phyloP scores from a whole-genome alignment of 2,113 vertebrate genomes.

The Prionailurus bengalensis region DNA sequence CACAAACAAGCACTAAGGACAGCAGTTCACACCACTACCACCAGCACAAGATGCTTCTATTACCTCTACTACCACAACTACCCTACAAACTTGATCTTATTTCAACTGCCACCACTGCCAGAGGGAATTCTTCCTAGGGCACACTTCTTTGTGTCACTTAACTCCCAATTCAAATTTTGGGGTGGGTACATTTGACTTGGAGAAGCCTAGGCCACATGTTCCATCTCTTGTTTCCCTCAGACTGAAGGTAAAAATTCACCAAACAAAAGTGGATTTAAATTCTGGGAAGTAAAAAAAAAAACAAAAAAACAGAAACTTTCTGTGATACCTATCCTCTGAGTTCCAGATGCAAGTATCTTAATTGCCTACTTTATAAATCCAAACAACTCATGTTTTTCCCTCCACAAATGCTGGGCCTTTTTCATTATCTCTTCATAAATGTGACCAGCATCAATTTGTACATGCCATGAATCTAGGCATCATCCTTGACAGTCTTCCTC shows the following conservation, averaged over 20 bases:
- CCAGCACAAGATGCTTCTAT: neutral
- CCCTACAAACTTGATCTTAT: neutral
- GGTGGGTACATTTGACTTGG: neutral
- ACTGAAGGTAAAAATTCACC: neutral
- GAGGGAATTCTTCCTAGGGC: neutral
- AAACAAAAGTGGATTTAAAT: conserved; percentile 35
- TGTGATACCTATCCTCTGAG: neutral
- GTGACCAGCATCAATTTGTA: neutral
- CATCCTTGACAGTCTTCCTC: neutral
- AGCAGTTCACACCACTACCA: neutral
- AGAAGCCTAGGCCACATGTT: neutral
- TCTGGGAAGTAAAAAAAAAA: neutral
- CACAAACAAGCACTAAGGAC: neutral
- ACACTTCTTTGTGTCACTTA: neutral
- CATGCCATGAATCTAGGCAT: neutral
- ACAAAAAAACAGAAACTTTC: neutral
- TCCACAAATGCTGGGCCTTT: neutral
- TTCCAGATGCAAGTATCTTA: neutral
- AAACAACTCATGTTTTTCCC: neutral
- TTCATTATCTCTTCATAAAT: neutral
- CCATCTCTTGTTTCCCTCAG: neutral
- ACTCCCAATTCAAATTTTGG: neutral
- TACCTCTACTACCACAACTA: neutral
- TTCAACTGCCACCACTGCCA: neutral
- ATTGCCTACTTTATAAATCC: neutral